phyloP scores from a whole-genome alignment of 37 sponge, comb jelly and placozoan genomes.

The Oscarella lobularis region DNA sequence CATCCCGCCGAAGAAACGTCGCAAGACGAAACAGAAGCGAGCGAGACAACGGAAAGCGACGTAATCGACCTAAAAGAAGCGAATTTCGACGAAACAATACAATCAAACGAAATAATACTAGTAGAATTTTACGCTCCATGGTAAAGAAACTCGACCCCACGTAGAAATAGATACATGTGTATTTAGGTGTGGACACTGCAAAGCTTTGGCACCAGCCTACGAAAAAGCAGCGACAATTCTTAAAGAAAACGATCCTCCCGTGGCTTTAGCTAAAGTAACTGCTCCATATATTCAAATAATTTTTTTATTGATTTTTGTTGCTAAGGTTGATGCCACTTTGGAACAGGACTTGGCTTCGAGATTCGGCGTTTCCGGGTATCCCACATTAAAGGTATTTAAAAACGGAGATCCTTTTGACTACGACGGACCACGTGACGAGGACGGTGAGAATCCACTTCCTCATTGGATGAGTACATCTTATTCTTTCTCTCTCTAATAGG shows the following conservation, averaged over 20 bases:
- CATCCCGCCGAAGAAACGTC: background rate
- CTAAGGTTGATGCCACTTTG: slow-evolving; percentile 55
- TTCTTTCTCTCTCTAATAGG: background rate
- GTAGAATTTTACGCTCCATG: slow-evolving; percentile 83
- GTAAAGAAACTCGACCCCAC: slow-evolving; percentile 13
- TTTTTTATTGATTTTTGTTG: slow-evolving; percentile 46
- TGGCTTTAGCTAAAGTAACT: background rate
- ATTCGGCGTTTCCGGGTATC: slow-evolving; percentile 38
- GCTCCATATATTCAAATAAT: background rate
- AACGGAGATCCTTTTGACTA: slow-evolving; percentile 42
- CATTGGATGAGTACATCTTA: no score
- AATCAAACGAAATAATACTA: slow-evolving; percentile 25
- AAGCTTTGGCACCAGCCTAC: slow-evolving; percentile 51
- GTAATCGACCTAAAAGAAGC: slow-evolving; percentile 28
- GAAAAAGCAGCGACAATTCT: slow-evolving; percentile 47
- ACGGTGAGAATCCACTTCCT: no score
- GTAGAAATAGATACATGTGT: slow-evolving; percentile 39
- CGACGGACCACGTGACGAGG: slow-evolving; percentile 30
- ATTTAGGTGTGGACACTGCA: slow-evolving; percentile 78
- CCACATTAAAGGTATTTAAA: slow-evolving; percentile 47
- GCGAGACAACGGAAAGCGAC: background rate
- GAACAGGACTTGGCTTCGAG: slow-evolving; percentile 17
- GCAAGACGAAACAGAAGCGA: background rate
- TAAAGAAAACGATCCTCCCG: slow-evolving; percentile 8
- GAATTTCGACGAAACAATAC: slow-evolving; percentile 21